Evolutionary conservation across 2,797 vertebrate species (phyloP).

Genomic region (Oryzias dopingdopingensis): DNA sequence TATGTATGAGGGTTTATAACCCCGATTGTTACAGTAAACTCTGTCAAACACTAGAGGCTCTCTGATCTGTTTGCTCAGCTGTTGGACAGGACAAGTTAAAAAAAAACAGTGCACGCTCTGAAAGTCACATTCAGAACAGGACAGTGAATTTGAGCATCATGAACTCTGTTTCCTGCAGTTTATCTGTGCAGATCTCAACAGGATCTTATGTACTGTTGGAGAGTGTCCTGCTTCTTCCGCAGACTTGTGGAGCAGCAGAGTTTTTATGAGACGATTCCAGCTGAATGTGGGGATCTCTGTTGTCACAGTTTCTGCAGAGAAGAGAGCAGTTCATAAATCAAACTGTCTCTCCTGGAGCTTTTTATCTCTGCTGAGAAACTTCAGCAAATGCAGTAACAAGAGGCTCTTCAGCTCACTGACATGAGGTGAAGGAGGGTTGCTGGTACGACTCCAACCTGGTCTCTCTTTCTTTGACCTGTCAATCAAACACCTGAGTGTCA

Average conservation of each 20-base stretch:
- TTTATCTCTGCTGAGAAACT: conserved; percentile 13
- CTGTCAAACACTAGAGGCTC: no score
- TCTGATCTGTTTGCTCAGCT: no score
- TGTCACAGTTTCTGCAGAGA: background rate
- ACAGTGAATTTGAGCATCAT: no score
- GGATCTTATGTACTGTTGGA: background rate
- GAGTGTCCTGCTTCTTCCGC: background rate
- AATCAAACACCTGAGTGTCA: conserved; percentile 18
- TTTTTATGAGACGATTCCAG: background rate
- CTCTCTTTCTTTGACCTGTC: conserved; percentile 23
- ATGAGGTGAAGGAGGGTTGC: conserved; percentile 23
- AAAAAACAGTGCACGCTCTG: no score
- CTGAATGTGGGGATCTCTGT: background rate
- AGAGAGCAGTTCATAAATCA: background rate
- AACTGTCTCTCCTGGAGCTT: conserved; percentile 3
- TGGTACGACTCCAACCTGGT: conserved; percentile 30
- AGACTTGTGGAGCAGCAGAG: background rate
- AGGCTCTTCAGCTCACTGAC: conserved; percentile 17
- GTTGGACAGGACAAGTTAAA: no score
- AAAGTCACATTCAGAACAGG: no score
- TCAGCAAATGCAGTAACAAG: conserved; percentile 1
- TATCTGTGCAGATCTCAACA: background rate
- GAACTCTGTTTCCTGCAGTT: background rate
- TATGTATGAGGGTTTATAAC: no score
- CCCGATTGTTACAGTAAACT: no score